A percentile compares a stretch with the other conserved stretches of the same genome.
phyloP scores from a whole-genome alignment of 2,888 invertebrate species.

The Willowsia nigromaculata region DNA sequence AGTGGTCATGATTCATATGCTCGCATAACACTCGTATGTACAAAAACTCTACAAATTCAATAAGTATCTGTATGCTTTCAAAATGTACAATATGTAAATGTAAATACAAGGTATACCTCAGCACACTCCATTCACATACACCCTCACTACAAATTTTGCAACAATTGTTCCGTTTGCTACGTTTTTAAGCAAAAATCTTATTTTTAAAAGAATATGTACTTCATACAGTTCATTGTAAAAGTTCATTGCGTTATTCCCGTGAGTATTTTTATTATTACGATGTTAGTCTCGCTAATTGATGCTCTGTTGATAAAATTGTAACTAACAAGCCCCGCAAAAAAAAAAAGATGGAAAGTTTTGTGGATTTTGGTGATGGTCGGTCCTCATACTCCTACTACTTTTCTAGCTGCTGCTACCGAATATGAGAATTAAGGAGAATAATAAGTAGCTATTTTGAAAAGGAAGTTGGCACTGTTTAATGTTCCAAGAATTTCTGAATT shows the following conservation, averaged over 20 bases:
- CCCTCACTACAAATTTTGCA: background rate
- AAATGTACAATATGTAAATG: background rate
- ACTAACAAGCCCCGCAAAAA: conserved; percentile 12
- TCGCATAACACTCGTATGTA: background rate
- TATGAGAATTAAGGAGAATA: background rate
- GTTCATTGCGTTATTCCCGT: background rate
- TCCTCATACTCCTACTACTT: background rate
- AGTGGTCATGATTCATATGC: conserved; percentile 30
- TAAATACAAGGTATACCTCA: background rate
- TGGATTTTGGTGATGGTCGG: background rate
- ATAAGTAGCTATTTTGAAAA: background rate
- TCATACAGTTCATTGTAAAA: background rate
- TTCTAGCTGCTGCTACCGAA: background rate
- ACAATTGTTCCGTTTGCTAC: background rate
- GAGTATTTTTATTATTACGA: background rate
- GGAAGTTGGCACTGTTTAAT: conserved; percentile 64
- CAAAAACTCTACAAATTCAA: background rate
- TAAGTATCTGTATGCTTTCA: background rate
- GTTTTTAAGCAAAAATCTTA: background rate
- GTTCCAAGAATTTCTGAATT: conserved; percentile 4
- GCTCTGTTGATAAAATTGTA: background rate
- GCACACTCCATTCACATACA: background rate
- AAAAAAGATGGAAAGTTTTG: conserved; percentile 15
- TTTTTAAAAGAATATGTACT: background rate
- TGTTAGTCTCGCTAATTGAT: conserved; percentile 2